Conservation (phyloP, 2,888 invertebrate species). For the Drosophila emarginata region DNA sequence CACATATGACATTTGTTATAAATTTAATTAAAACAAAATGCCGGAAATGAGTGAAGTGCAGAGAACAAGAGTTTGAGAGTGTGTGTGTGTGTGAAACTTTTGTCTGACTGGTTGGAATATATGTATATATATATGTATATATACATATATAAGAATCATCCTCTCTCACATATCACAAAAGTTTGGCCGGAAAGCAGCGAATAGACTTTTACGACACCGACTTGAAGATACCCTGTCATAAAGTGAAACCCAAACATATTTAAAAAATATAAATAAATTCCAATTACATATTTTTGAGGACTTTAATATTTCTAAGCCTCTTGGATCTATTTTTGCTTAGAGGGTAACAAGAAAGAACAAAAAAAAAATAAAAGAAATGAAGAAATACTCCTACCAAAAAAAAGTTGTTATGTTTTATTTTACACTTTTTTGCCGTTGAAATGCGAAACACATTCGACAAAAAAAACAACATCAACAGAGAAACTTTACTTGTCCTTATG, state of each 20-base stretch:
- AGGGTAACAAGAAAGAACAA: not conserved
- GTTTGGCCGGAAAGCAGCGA: not conserved
- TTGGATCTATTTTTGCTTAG: not conserved
- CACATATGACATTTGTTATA: slow-evolving; percentile 66
- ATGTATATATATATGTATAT: too few species aligned
- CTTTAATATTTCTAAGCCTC: not conserved
- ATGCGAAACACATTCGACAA: not conserved
- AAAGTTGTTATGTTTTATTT: not conserved
- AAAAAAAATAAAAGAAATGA: too few species aligned
- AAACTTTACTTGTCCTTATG: not conserved
- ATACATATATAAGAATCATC: not conserved
- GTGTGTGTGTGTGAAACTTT: slow-evolving; percentile 3
- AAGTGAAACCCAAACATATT: not conserved
- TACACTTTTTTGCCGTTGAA: not conserved
- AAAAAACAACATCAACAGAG: not conserved
- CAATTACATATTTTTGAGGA: too few species aligned
- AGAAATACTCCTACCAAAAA: not conserved
- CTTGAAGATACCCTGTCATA: not conserved
- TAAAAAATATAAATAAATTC: too few species aligned
- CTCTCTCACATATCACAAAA: not conserved
- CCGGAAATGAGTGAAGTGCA: slow-evolving; percentile 59
- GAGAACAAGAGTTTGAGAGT: not conserved
- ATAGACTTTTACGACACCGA: not conserved
- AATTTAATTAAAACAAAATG: slow-evolving; percentile 73
- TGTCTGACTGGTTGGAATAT: not conserved